Base-by-base conservation (phyloP, 2,113 vertebrate species). In the Xiphorhynchus elegans region DNA sequence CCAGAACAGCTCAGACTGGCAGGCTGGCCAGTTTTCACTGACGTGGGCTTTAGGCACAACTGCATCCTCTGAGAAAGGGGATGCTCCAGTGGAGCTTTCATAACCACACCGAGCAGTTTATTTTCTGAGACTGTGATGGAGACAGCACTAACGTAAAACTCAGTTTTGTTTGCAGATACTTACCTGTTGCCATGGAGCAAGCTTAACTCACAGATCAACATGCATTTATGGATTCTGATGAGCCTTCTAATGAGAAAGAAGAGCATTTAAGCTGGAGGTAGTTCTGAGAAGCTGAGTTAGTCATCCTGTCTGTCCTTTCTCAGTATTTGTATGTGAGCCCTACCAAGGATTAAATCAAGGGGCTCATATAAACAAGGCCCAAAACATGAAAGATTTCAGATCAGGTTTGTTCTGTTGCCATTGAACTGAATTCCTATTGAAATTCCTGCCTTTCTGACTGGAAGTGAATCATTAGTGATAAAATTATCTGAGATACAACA, bases 331-430 rank as follows among this genome's bases (percentile, higher is more conserved):
- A 2, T 16, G 20, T 56, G 53, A 90, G 44, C 73, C 17, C 8
- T 66, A 52, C 7, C 17, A 40, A 58, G 5, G 7, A 62, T 72
- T 85, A 29, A 87, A 60, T 73, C 37, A 25, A 37, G 10, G 20
- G 10, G 17, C 50, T 76, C 2, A 5, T 67, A 35, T 55, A 53
- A 68, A 59, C 0, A 0, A 62, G 24, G 29, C 17, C 44, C 29
- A 74, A 77, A 59, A 14, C 11, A 9, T 47, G 21, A 60, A 93
- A 91, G 84, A 56, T 46, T 84, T 78, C 21, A 60, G 67, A 70
- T 10, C 4, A 11, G 4, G 3, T 68, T 87, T 15, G 10, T 52
- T 68, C 69, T 87, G 13, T 72, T 83, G 49, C 35, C 7, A n/a
- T 46, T 52, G 78, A 82, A 24, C 29, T 72, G 44, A 89, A 89